These are phyloP conservation scores for Chrysopa pallens DNA, from an alignment of 1,140 invertebrate species.

Conservation along the genomic window DNA sequence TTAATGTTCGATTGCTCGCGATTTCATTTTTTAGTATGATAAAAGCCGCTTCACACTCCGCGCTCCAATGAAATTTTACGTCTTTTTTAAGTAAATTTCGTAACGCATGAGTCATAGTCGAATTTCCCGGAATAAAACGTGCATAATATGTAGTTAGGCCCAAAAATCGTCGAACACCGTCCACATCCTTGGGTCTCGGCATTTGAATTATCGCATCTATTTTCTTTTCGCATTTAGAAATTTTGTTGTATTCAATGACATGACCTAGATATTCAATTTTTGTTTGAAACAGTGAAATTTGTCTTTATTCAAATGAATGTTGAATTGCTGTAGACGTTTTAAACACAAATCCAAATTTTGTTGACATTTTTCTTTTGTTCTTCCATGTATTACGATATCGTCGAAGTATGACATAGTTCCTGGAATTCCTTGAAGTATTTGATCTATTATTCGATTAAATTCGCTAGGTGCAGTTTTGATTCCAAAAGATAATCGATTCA, in stretches of 20 bases:
- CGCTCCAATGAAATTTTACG: slow-evolving; percentile 5
- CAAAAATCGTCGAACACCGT: slow-evolving; percentile 15
- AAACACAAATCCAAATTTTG: slow-evolving; percentile 3
- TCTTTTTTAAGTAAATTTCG: slow-evolving; percentile 4
- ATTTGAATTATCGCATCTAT: slow-evolving; percentile 10
- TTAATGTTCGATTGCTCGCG: slow-evolving; percentile 13
- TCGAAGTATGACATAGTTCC: slow-evolving; percentile 8
- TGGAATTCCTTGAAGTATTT: slow-evolving; percentile 6
- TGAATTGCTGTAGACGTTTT: slow-evolving; percentile 4
- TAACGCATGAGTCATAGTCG: slow-evolving; percentile 7
- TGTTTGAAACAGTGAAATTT: slow-evolving; percentile 7
- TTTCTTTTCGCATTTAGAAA: slow-evolving; percentile 8
- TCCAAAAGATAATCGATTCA: slow-evolving; percentile 26
- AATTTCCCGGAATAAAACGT: slow-evolving; percentile 13
- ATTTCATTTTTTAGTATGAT: slow-evolving; percentile 8
- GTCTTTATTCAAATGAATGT: slow-evolving; percentile 5
- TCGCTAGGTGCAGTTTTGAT: slow-evolving; percentile 26
- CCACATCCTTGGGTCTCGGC: slow-evolving; percentile 10
- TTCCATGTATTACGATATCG: slow-evolving; percentile 7
- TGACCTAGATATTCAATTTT: slow-evolving; percentile 9
- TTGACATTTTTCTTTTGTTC: slow-evolving; percentile 4
- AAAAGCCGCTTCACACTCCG: slow-evolving; percentile 17
- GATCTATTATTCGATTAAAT: slow-evolving; percentile 29
- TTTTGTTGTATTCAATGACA: slow-evolving; percentile 1
- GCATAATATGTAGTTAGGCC: slow-evolving; percentile 18